Base-by-base conservation (phyloP, 2,888 invertebrate species). In the Apotomis turbidana region DNA sequence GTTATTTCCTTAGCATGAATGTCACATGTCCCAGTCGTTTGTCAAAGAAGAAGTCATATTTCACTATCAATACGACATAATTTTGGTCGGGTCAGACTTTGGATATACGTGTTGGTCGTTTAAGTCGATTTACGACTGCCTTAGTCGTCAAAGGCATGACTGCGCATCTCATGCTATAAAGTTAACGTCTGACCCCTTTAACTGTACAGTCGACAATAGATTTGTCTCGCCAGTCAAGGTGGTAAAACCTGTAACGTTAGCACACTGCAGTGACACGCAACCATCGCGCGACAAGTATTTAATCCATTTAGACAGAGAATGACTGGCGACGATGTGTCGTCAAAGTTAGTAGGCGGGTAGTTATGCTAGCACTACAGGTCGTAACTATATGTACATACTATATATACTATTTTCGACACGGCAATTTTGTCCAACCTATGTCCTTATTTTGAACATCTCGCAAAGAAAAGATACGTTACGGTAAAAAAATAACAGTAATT, bases 161-260 rank as follows among this genome's bases (percentile, higher is more conserved):
- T n/a, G 55, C 55, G 66, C 66, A 66, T 66, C 58, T 64, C 38
- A 58, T 44, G 62, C 51, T 57, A 62, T 71, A 62, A 71, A 67
- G 4, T 52, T 44, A 57, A 49, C 36, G 41, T 15, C 51, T 68
- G 71, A 58, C 67, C 71, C 66, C 46, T 38, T 49, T 66, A 66
- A 27, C 64, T 5, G 15, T 66, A 57, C 55, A 66, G 12, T 15
- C 55, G 36, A 54, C 54, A 10, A 62, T 8, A 36, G 36, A 52
- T 57, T 49, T 49, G 38, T 58, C 38, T 9, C 41, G 27, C 41
- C 41, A 13, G 63, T 41, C 41, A 54, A 54, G 3, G 9, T 44
- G 27, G 10, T 49, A 3, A 46, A 61, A 46, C 27, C 55, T 66
- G 8, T 46, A 36, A 27, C 27, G 27, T 27, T 27, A 27, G 27